phyloP scores from a whole-genome alignment of 2,888 invertebrate genomes.

The Drosophila setosimentum region DNA sequence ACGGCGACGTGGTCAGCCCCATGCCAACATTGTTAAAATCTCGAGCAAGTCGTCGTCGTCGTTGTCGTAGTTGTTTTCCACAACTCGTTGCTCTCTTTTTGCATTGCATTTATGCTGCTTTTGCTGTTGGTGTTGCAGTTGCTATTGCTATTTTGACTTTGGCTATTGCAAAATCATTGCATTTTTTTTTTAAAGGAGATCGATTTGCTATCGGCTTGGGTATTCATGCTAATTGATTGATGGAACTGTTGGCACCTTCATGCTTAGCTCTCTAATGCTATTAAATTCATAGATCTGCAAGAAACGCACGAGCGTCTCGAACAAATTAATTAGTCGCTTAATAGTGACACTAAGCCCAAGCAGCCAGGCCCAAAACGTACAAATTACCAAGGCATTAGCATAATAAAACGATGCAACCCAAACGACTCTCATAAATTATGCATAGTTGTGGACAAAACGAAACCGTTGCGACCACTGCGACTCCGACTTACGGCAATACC shows the following conservation, averaged over 20 bases:
- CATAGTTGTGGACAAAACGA: constrained; percentile 71
- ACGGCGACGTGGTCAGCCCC: constrained; percentile 70
- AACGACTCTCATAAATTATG: constrained; percentile 76
- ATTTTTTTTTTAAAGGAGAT: constrained; percentile 13
- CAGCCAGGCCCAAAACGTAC: constrained; percentile 66
- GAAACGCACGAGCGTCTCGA: constrained; percentile 54
- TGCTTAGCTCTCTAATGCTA: constrained; percentile 62
- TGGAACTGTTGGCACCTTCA: constrained; percentile 72
- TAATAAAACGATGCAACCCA: constrained; percentile 78
- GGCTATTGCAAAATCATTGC: constrained; percentile 61
- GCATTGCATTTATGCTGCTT: constrained; percentile 34
- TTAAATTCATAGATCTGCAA: constrained; percentile 65
- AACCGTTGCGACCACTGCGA: constrained; percentile 55
- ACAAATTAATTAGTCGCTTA: constrained; percentile 80
- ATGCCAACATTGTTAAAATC: constrained; percentile 42
- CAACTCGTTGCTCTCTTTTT: constrained; percentile 36
- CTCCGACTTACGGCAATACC: constrained; percentile 6
- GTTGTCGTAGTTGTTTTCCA: constrained; percentile 12
- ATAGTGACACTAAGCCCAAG: constrained; percentile 77
- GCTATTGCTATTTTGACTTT: constrained; percentile 15
- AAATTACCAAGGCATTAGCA: constrained; percentile 75
- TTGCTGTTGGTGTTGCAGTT: constrained; percentile 3
- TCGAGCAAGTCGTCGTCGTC: constrained; percentile 37
- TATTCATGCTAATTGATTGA: constrained; percentile 68
- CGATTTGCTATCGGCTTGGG: constrained; percentile 15